Evolutionary conservation across 2,113 vertebrate species (phyloP).

Genomic region (Thryonomys swinderianus): DNA sequence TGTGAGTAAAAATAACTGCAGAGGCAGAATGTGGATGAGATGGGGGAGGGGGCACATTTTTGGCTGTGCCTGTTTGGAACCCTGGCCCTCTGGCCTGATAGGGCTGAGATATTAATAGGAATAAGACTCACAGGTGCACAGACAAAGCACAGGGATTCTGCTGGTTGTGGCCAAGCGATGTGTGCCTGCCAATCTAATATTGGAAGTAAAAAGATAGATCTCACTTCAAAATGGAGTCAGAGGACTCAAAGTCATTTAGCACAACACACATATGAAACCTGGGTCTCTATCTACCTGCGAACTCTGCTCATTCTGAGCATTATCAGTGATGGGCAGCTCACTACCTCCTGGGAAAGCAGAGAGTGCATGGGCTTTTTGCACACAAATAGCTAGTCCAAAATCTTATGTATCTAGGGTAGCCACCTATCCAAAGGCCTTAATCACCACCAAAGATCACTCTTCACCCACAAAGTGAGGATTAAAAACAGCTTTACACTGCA

Average conservation of each 20-base stretch:
- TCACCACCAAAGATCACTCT: background rate
- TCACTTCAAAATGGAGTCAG: slow-evolving; percentile 60
- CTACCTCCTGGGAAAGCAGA: background rate
- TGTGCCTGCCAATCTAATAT: background rate
- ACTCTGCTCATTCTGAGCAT: background rate
- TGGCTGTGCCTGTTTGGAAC: slow-evolving; percentile 32
- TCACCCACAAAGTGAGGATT: background rate
- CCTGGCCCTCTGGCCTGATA: slow-evolving; percentile 34
- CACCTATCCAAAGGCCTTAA: background rate
- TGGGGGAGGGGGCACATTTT: background rate
- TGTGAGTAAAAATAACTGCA: slow-evolving; percentile 51
- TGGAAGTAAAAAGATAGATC: slow-evolving; percentile 38
- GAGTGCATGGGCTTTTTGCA: background rate
- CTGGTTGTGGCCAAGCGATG: slow-evolving; percentile 4
- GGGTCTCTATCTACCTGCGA: background rate
- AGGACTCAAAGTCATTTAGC: slow-evolving; percentile 2
- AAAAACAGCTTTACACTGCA: background rate
- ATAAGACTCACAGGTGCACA: slow-evolving; percentile 61
- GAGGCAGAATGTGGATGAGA: slow-evolving; percentile 22
- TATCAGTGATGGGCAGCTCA: background rate
- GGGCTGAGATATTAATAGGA: slow-evolving; percentile 54
- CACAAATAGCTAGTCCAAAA: background rate
- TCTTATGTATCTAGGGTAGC: background rate
- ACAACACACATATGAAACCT: background rate
- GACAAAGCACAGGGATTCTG: slow-evolving; percentile 67